phyloP scores from a whole-genome alignment of 2,888 invertebrate genomes.

The Scrobipalpa costella region DNA sequence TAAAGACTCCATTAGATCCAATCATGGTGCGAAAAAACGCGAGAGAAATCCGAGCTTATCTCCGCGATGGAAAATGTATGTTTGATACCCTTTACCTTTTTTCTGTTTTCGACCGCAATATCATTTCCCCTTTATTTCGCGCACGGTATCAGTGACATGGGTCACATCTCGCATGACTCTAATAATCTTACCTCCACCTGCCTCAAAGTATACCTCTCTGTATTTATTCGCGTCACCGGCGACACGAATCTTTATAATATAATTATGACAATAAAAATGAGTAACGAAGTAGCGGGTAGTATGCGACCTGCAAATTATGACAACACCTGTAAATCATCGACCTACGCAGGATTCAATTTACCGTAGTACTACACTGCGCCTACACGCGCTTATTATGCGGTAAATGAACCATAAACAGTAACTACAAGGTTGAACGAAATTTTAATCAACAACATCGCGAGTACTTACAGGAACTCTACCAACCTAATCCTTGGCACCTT shows the following conservation, averaged over 20 bases:
- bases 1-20: neutral
- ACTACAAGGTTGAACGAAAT: constrained; percentile 17
- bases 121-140: neutral
- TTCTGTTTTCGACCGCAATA: neutral
- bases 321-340: constrained; percentile 12
- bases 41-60: neutral
- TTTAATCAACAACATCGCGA: neutral
- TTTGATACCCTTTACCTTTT: neutral
- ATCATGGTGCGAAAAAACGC: neutral
- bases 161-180: neutral
- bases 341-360: constrained; percentile 15
- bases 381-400: constrained; percentile 13
- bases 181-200: neutral
- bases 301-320: constrained; percentile 5
- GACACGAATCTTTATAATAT: neutral
- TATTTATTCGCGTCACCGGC: too few species aligned
- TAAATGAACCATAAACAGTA: constrained; percentile 18
- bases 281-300: neutral
- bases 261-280: neutral
- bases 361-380: constrained; percentile 21
- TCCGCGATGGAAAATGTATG: neutral
- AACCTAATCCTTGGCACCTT: neutral
- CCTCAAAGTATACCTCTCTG: neutral
- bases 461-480: neutral
- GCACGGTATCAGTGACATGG: neutral